Evolutionary conservation across 2,113 vertebrate genomes (phyloP).

Genomic region (Muntiacus muntjak): DNA sequence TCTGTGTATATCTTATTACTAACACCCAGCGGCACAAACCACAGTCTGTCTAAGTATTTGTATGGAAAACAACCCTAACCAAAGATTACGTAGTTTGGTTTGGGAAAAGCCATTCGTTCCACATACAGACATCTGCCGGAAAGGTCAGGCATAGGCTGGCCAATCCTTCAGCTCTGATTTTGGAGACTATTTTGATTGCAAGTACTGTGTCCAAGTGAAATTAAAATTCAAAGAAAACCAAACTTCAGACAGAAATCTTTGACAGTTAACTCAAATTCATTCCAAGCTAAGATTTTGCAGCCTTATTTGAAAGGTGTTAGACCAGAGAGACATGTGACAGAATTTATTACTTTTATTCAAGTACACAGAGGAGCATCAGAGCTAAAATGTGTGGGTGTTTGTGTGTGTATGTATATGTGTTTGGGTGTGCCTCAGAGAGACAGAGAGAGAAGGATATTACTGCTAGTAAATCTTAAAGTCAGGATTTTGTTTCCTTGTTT

Average conservation of each 20-base stretch:
- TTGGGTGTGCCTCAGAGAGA: not conserved
- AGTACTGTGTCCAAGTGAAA: slow-evolving; percentile 55
- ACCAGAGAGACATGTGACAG: not conserved
- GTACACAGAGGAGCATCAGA: not conserved
- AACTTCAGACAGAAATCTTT: not conserved
- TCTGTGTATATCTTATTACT: slow-evolving; percentile 39
- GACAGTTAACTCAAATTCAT: not conserved
- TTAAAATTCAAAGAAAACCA: not conserved
- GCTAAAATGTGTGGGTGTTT: not conserved
- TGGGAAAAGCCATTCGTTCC: slow-evolving; percentile 31
- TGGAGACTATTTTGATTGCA: slow-evolving; percentile 44
- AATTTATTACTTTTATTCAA: not conserved
- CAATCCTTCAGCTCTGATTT: not conserved
- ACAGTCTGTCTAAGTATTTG: slow-evolving; percentile 53
- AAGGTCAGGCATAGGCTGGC: slow-evolving; percentile 61
- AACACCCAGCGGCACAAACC: slow-evolving; percentile 28
- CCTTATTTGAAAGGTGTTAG: not conserved
- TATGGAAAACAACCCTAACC: slow-evolving; percentile 55
- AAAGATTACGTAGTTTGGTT: slow-evolving; percentile 58
- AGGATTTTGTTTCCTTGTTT: not conserved
- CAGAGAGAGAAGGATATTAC: not conserved
- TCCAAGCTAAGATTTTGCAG: not conserved
- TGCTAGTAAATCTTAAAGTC: not conserved
- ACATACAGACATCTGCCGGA: slow-evolving; percentile 56
- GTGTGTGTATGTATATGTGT: not conserved